Conservation (phyloP, 2,888 invertebrate species). For the Diloba caeruleocephala region DNA sequence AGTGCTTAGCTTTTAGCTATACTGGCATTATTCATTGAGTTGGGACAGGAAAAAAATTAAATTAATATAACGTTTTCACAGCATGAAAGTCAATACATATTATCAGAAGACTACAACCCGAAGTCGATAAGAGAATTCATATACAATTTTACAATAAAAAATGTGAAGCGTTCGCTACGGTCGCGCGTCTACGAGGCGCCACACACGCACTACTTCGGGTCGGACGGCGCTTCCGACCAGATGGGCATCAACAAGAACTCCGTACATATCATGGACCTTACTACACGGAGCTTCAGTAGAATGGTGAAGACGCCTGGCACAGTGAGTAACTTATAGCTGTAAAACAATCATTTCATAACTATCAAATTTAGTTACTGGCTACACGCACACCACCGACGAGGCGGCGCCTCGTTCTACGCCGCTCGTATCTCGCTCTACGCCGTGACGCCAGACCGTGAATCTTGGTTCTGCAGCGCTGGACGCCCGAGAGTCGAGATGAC, state of each 20-base stretch:
- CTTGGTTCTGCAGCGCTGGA: no score
- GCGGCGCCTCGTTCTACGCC: no score
- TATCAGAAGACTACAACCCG: conserved; percentile 86
- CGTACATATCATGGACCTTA: conserved; percentile 91
- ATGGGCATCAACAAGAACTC: conserved; percentile 60
- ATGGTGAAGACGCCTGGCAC: conserved; percentile 89
- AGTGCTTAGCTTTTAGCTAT: no score
- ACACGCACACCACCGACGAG: no score
- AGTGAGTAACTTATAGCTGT: no score
- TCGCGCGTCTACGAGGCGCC: conserved; percentile 72
- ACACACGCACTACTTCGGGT: conserved; percentile 82
- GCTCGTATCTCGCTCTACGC: no score
- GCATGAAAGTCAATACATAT: conserved; percentile 92
- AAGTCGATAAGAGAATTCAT: conserved; percentile 87
- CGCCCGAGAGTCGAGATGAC: no score
- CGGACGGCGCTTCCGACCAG: conserved; percentile 56
- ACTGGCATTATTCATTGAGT: no score
- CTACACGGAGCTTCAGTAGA: conserved; percentile 90
- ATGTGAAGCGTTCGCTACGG: conserved; percentile 77
- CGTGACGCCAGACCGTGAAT: no score
- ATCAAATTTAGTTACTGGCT: no score
- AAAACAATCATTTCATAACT: no score
- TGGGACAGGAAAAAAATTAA: no score
- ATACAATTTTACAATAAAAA: conserved; percentile 83
- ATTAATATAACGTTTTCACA: conserved; percentile 68